Evolutionary conservation across 2,797 vertebrate species (phyloP).

Genomic region (Manis javanica): DNA sequence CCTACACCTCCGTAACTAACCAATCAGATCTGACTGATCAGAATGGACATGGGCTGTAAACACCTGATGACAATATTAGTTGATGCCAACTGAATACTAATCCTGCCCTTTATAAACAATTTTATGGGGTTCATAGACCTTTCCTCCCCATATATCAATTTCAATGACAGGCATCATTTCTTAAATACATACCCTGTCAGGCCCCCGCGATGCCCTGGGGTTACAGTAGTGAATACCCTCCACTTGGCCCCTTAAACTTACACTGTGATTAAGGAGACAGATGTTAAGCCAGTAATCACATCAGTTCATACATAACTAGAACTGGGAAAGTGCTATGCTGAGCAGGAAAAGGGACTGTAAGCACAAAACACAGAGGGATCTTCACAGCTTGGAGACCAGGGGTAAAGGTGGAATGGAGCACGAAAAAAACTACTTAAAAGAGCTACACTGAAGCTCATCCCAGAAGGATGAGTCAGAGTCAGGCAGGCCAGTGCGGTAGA

Average conservation of each 20-base stretch:
- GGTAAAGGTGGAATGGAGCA: background rate
- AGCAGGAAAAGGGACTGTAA: conserved; percentile 1
- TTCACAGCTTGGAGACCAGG: background rate
- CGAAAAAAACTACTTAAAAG: background rate
- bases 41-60: background rate
- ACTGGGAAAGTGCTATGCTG: conserved; percentile 27
- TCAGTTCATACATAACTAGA: conserved; percentile 66
- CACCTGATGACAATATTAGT: background rate
- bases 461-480: background rate
- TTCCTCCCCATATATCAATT: background rate
- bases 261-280: conserved; percentile 36
- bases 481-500: background rate
- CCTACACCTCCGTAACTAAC: background rate
- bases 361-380: conserved; percentile 40
- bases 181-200: background rate
- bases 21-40: background rate
- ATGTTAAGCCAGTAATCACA: conserved; percentile 47
- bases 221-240: background rate
- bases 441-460: background rate
- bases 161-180: background rate
- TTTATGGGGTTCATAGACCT: background rate
- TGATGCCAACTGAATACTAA: background rate
- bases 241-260: background rate
- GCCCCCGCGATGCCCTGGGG: background rate
- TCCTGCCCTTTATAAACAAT: background rate